Conservation (phyloP, 2,888 invertebrate species). For the Nephrocerus scutellatus region DNA sequence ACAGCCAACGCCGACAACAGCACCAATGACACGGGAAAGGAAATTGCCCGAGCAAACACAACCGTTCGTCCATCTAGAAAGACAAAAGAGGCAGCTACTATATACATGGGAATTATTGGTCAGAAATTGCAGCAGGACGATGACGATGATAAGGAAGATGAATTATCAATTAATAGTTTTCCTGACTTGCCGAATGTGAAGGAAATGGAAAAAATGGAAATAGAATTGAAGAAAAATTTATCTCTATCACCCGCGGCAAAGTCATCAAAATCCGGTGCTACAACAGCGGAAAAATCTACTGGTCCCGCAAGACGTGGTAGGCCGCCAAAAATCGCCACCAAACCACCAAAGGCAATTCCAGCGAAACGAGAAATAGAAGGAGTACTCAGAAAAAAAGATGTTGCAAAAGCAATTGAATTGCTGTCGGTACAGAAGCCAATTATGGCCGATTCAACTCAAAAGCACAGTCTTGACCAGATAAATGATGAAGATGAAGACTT, state of each 20-base stretch:
- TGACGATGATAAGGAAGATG: constrained; percentile 55
- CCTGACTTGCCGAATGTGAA: constrained; percentile 61
- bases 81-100: constrained; percentile 68
- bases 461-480: constrained; percentile 30
- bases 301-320: constrained; percentile 29
- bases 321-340: constrained; percentile 31
- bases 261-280: too few species aligned
- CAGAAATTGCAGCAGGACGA: constrained; percentile 60
- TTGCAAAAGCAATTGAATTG: constrained; percentile 27
- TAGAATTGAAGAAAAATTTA: constrained; percentile 50
- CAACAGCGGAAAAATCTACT: constrained; percentile 16
- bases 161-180: constrained; percentile 59
- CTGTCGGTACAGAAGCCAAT: not conserved
- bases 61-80: constrained; percentile 55
- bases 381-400: constrained; percentile 41
- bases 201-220: constrained; percentile 55
- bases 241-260: constrained; percentile 24
- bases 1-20: constrained; percentile 32
- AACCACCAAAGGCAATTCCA: constrained; percentile 18
- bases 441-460: constrained; percentile 22
- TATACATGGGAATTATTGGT: constrained; percentile 67
- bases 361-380: constrained; percentile 39
- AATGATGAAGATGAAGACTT: constrained; percentile 41
- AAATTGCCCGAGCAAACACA: constrained; percentile 6
- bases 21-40: constrained; percentile 30